Evolutionary conservation across 2,113 vertebrate genomes (phyloP), one percentile per base, ranked within the genome.

Genomic region (Brachyhypopomus gauderio): DNA sequence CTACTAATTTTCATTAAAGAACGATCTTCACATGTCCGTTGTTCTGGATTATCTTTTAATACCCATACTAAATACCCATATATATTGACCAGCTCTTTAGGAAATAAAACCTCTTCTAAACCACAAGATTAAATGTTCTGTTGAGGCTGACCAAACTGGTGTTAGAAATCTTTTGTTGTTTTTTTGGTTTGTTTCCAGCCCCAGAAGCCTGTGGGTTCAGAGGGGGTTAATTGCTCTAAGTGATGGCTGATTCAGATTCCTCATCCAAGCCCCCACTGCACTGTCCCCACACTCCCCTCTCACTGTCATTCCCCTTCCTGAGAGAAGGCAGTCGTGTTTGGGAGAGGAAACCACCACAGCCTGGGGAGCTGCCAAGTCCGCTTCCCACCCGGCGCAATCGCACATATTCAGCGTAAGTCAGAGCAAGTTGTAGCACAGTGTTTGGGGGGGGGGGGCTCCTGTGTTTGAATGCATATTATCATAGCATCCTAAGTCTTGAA

Each of bases 321-420:
- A 90, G 96, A 74, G 97, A 98, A 87, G 96, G 96, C 86, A 97
- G 96, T 84, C 91, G 94, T 74, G 91, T 97, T 55, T 98, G 96
- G 95, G 97, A 98, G 78, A 93, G 96, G 75, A 95, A 95, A 58
- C 93, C 94, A 0, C 91, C 94, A 0, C 88, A 89, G 83, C 85
- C 94, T 0, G 85, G 95, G 80, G 97, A 98, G 77, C 94, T 97
- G 85, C 97, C 95, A 80, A 98, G 96, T 81, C 98, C 98, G 0
- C 94, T 99, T 84, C 97, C 98, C 82, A 99, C 96, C 86, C 98
- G 98, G 74, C 95, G 98, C 86, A 99, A 96, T 85, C 94, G 98
- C 86, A 98, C 98, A 0, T 99, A 98, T 85, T 99, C 98, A 0
- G 97, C 97, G 98, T 99, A 94, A 97, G 97, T 96, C 5, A 2